phyloP scores from a whole-genome alignment of 1,140 invertebrate genomes.

The Latrodectus geometricus region DNA sequence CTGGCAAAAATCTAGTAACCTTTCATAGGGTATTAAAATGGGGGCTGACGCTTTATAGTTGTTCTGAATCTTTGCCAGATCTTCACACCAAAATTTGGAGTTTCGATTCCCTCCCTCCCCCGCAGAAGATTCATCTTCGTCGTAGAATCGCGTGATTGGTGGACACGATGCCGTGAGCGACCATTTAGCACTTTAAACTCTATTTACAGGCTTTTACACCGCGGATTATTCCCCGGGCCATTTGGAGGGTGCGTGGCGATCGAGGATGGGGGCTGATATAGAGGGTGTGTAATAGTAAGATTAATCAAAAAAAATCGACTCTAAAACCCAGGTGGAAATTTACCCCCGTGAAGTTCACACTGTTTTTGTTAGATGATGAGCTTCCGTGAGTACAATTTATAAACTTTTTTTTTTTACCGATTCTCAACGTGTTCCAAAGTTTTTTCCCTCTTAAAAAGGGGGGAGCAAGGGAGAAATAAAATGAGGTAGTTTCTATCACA shows the following conservation, averaged over 20 bases:
- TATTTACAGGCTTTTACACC: conserved; percentile 9
- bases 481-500: neutral
- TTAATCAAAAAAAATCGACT: conserved; percentile 5
- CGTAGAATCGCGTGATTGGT: neutral
- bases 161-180: neutral
- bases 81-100: too few species aligned
- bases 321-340: conserved; percentile 12
- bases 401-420: conserved; percentile 2
- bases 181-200: conserved; percentile 10
- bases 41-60: too few species aligned
- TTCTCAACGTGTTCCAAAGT: neutral
- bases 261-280: neutral
- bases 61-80: too few species aligned
- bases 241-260: neutral
- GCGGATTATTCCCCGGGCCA: neutral
- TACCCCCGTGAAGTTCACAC: conserved; percentile 6
- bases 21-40: too few species aligned
- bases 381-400: neutral
- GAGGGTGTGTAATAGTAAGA: conserved; percentile 1
- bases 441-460: neutral
- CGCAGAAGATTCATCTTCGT: too few species aligned
- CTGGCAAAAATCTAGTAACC: too few species aligned
- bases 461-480: neutral
- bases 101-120: too few species aligned
- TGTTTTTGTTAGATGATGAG: neutral